Evolutionary conservation across 1,140 invertebrate genomes (phyloP).

Genomic region (Neodiprion fabricii): DNA sequence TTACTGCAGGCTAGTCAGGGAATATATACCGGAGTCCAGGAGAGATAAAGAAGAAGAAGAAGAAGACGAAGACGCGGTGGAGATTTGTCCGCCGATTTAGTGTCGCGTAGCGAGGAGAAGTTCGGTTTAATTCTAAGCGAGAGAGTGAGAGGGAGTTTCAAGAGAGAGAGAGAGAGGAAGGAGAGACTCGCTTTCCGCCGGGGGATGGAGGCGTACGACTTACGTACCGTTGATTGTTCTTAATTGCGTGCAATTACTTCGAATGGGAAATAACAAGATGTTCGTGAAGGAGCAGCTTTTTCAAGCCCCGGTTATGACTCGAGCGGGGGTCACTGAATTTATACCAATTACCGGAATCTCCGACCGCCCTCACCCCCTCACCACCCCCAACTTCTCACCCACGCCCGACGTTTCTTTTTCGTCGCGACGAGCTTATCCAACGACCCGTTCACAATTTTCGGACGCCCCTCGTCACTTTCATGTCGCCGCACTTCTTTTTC

Average conservation of each 20-base stretch:
- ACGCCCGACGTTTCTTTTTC: too few relatives aligned
- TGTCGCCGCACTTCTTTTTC: neutral
- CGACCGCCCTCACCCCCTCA: neutral
- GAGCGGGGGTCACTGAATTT: constrained; percentile 4
- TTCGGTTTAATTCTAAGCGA: neutral
- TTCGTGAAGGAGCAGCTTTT: constrained; percentile 2
- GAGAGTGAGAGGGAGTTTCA: too few relatives aligned
- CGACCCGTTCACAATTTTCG: neutral
- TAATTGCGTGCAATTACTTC: constrained; percentile 7
- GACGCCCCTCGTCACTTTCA: neutral
- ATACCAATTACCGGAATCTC: constrained; percentile 5
- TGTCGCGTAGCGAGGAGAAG: neutral
- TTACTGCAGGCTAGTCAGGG: too few relatives aligned
- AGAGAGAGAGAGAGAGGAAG: too few relatives aligned
- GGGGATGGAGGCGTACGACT: neutral
- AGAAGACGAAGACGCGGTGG: neutral
- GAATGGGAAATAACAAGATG: constrained; percentile 7
- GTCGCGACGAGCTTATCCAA: neutral
- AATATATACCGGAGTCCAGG: too few relatives aligned
- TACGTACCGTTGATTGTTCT: constrained; percentile 5
- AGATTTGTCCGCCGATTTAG: neutral
- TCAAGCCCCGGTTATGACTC: neutral
- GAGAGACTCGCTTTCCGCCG: too few relatives aligned
- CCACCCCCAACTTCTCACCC: too few relatives aligned
- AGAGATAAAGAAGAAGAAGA: too few relatives aligned